Conservation (phyloP, 2,797 vertebrate species). For the Falco rusticolus region DNA sequence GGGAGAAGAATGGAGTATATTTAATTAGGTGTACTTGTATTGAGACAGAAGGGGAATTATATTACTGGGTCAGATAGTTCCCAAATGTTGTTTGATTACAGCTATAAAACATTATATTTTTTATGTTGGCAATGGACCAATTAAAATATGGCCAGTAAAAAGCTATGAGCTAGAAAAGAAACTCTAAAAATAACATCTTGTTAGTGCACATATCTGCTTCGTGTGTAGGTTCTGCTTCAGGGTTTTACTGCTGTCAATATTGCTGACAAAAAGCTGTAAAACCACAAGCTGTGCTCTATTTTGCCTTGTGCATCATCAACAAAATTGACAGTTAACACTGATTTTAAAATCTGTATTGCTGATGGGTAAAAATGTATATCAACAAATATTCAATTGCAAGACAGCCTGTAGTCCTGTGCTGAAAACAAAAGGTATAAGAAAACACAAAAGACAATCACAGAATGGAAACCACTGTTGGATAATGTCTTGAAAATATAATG, state of each 20-base stretch:
- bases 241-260: conserved; percentile 58
- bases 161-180: conserved; percentile 31
- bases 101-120: conserved; percentile 22
- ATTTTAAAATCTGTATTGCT: conserved; percentile 30
- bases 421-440: background rate
- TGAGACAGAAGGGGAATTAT: conserved; percentile 8
- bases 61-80: conserved; percentile 31
- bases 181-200: conserved; percentile 58
- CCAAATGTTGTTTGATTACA: conserved; percentile 20
- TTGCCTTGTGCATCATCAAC: conserved; percentile 16
- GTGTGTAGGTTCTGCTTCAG: conserved; percentile 36
- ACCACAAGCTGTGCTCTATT: conserved; percentile 52
- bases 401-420: background rate
- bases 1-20: background rate
- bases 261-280: conserved; percentile 53
- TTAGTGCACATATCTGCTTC: conserved; percentile 42
- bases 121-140: conserved; percentile 36
- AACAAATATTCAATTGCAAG: background rate
- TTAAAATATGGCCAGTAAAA: conserved; percentile 62
- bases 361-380: background rate
- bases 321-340: conserved; percentile 37
- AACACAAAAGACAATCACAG: background rate
- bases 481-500: background rate
- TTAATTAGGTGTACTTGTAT: background rate
- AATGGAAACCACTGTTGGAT: background rate